Conservation (phyloP, 1,140 invertebrate species). For the Notospermus geniculatus region DNA sequence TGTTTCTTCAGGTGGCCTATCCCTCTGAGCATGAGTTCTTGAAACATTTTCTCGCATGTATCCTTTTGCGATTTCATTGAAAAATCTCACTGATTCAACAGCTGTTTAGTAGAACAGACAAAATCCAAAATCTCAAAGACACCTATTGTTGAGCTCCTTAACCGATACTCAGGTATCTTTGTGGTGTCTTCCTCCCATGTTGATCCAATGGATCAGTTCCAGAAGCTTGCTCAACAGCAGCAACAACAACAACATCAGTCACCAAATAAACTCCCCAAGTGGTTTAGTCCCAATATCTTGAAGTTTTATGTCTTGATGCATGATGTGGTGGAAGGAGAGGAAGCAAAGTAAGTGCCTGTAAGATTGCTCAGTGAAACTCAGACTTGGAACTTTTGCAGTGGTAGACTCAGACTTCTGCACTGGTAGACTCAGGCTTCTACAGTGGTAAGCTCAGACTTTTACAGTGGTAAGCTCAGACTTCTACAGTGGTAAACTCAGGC, state of each 20-base stretch:
- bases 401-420: too few species aligned
- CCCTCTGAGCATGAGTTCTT: slow-evolving; percentile 94
- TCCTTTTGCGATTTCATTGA: slow-evolving; percentile 49
- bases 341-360: slow-evolving; percentile 59
- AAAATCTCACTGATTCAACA: too few species aligned
- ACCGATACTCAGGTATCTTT: slow-evolving; percentile 58
- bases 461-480: too few species aligned
- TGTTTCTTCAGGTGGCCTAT: slow-evolving; percentile 83
- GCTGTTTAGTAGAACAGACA: too few species aligned
- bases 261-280: slow-evolving; percentile 65
- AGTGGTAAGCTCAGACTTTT: too few species aligned
- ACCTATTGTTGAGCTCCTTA: background rate
- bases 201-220: slow-evolving; percentile 76
- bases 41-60: slow-evolving; percentile 87
- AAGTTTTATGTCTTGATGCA: slow-evolving; percentile 89
- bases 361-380: too few species aligned
- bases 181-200: slow-evolving; percentile 80
- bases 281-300: slow-evolving; percentile 82
- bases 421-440: too few species aligned
- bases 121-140: too few species aligned
- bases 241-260: slow-evolving; percentile 72
- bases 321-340: slow-evolving; percentile 70
- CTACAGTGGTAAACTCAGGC: too few species aligned
- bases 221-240: slow-evolving; percentile 73
- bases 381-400: too few species aligned